A percentile compares a stretch with the other conserved stretches of the same genome.
Conservation (phyloP, 1,140 invertebrate species). For the Drosophila serrata region DNA sequence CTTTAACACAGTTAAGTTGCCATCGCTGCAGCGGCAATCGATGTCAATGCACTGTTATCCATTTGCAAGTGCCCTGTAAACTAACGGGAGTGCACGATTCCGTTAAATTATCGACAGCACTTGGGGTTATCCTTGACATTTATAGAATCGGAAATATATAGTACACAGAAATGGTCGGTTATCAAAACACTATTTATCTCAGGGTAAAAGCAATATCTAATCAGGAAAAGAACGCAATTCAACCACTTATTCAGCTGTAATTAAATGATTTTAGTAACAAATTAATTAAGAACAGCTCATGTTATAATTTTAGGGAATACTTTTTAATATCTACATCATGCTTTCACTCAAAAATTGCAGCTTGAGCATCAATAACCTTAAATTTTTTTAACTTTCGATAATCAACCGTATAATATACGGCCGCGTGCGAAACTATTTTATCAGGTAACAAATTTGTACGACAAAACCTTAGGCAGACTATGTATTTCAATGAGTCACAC, state of each 20-base stretch:
- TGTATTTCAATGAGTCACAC: conserved; percentile 9
- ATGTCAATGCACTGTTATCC: conserved; percentile 39
- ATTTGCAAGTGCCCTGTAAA: conserved; percentile 35
- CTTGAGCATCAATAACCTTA: neutral
- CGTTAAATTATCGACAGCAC: neutral
- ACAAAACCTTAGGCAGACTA: neutral
- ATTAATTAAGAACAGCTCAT: neutral
- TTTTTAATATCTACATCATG: neutral
- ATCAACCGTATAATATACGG: neutral
- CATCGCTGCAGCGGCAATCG: conserved; percentile 50
- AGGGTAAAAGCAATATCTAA: neutral
- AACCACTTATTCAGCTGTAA: too few species aligned
- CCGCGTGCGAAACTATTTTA: conserved; percentile 2
- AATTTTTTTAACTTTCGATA: neutral
- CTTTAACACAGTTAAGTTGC: conserved; percentile 79
- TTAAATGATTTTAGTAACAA: neutral
- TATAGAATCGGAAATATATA: neutral
- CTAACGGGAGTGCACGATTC: neutral
- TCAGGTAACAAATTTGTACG: neutral
- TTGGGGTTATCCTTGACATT: neutral
- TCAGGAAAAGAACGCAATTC: neutral
- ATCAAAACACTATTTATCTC: neutral
- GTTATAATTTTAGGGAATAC: neutral
- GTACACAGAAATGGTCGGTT: neutral
- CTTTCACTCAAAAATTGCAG: neutral